Evolutionary conservation across 2,113 vertebrate genomes (phyloP).

Genomic region (Cyprinus carpio): DNA sequence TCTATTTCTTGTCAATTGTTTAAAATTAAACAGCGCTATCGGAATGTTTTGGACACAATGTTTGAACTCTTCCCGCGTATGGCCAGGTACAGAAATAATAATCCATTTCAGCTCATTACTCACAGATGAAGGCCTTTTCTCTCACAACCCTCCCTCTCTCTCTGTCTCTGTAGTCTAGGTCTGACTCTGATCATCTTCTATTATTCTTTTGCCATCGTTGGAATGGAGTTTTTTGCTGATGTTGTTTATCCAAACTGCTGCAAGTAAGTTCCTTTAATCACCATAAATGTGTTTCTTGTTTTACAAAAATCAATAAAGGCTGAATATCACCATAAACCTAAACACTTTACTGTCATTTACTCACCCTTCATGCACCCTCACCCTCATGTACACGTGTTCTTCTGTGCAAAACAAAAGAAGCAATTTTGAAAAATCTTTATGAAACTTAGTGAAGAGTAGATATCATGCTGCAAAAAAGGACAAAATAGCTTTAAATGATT

Average conservation of each 20-base stretch:
- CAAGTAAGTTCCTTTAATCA: constrained; percentile 81
- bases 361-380: neutral
- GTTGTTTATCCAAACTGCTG: constrained; percentile 94
- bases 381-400: neutral
- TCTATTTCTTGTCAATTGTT: constrained; percentile 76
- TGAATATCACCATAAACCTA: neutral
- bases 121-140: neutral
- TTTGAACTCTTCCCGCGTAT: constrained; percentile 95
- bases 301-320: neutral
- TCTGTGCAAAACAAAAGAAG: neutral
- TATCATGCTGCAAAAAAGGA: neutral
- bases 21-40: constrained; percentile 93
- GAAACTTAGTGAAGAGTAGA: neutral
- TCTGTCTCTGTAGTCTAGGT: constrained; percentile 79
- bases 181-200: constrained; percentile 96
- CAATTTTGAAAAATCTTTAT: neutral
- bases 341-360: neutral
- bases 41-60: constrained; percentile 97
- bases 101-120: neutral
- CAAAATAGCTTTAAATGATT: neutral
- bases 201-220: constrained; percentile 97
- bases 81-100: constrained; percentile 81
- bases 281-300: neutral
- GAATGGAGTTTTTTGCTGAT: constrained; percentile 96
- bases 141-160: neutral